Conservation (phyloP, 2,113 vertebrate species). For the Pseudorhombus dupliciocellatus region DNA sequence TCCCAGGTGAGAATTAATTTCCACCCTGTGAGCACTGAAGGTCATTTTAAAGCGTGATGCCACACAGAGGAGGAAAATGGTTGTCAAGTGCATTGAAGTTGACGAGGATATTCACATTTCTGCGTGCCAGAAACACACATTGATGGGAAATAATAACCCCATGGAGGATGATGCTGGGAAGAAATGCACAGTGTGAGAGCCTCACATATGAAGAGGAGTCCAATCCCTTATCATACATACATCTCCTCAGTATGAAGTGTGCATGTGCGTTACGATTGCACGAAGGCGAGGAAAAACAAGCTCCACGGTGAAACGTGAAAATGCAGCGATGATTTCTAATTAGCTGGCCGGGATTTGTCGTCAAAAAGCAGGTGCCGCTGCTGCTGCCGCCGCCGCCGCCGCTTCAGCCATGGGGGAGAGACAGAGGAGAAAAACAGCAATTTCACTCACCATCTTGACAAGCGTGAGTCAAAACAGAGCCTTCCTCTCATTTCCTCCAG, state of each 20-base stretch:
- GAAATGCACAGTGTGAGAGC: not conserved
- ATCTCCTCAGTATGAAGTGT: not conserved
- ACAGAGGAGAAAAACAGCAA: not conserved
- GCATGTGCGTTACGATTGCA: not conserved
- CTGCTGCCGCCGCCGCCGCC: not conserved
- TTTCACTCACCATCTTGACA: conserved; percentile 79
- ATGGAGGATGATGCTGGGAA: conserved; percentile 6
- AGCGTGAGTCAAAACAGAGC: conserved; percentile 69
- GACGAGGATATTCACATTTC: conserved; percentile 5
- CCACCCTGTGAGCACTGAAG: conserved; percentile 72
- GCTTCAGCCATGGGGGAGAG: conserved; percentile 17
- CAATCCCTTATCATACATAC: not conserved
- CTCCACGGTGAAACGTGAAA: not conserved
- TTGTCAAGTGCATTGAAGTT: conserved; percentile 52
- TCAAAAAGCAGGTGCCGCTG: conserved; percentile 36
- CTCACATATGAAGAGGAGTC: conserved; percentile 9
- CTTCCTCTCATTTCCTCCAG: conserved; percentile 65
- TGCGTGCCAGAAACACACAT: conserved; percentile 12
- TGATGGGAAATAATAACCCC: conserved; percentile 26
- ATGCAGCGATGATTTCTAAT: conserved; percentile 40
- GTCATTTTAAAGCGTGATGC: conserved; percentile 74
- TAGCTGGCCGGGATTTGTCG: conserved; percentile 40
- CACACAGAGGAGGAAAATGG: conserved; percentile 54
- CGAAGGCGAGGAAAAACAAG: not conserved
- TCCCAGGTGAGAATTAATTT: conserved; percentile 70